Evolutionary conservation across 2,797 vertebrate genomes (phyloP), one percentile per base, ranked within the genome.

Genomic region (Hozukius guyotensis): DNA sequence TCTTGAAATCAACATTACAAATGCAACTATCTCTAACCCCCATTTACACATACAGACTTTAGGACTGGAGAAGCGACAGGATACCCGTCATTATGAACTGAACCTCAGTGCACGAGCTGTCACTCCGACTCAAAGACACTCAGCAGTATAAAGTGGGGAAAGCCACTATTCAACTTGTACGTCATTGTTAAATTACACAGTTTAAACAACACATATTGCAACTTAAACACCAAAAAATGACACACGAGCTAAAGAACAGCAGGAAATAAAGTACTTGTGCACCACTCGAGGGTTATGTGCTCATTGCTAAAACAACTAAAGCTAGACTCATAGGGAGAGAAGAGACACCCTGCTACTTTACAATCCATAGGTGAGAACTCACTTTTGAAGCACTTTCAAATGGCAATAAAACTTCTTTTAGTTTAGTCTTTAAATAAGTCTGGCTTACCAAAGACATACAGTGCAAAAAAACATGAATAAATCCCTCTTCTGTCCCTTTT

Each of bases 401-500:
- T 27, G 16, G 6, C 6, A 55, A 20, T 55, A 42, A 5, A 32
- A 36, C 5, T 8, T 25, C 3, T 20, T 16, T 16, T 59, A 3
- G 13, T 55, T 27, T 22, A 6, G 36, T 74, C 42, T 25, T 56
- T 11, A 20, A 11, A 56, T 24, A 52, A 22, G 38, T 22, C 56
- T 13, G 18, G 18, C 61, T 72, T 13, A 46, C 66, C 32, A 42
- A 42, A 85, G 36, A 25, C 18, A 53, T 22, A 65, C 16, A 36
- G 22, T 46, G 32, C 55, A 57, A 6, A 34, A 31, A 61, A 13
- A 14, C n/a, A 38, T 53, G 56, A 75, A 76, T 53, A 59, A 62
- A 76, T 22, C 24, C 20, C 2, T 66, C 59, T 0, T 0, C 70
- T 53, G 78, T 31, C 72, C 36, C 27, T 64, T 77, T 89, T 75